Conservation (phyloP, 2,888 invertebrate genomes). For the Oligia strigilis region DNA sequence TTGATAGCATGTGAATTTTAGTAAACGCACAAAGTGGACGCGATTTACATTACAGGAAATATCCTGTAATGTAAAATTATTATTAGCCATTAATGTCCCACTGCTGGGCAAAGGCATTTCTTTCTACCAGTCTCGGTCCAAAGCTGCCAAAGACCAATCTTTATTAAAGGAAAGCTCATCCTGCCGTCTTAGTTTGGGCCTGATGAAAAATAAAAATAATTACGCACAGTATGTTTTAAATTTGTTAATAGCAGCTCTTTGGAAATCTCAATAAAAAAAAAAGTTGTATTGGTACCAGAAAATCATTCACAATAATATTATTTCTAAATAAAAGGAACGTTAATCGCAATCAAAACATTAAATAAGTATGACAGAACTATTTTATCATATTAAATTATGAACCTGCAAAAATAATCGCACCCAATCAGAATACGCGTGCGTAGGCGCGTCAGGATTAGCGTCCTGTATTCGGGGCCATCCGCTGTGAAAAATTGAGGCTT, state of each 20-base stretch:
- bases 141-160: too few species aligned
- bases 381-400: background rate
- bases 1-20: background rate
- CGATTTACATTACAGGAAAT: too few species aligned
- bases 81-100: background rate
- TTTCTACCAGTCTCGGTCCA: background rate
- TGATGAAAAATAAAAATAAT: background rate
- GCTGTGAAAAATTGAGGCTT: conserved; percentile 87
- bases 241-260: too few species aligned
- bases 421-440: conserved; percentile 71
- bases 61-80: too few species aligned
- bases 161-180: background rate
- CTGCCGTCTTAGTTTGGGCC: background rate
- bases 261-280: background rate
- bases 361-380: background rate
- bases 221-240: too few species aligned
- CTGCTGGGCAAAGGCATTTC: background rate
- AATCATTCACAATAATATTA: too few species aligned
- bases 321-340: too few species aligned
- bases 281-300: too few species aligned
- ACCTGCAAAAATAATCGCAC: conserved; percentile 4
- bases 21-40: background rate
- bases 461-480: conserved; percentile 73
- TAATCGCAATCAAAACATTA: background rate
- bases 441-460: conserved; percentile 79